phyloP scores from a whole-genome alignment of 2,888 invertebrate genomes.

The Papilio elwesi region DNA sequence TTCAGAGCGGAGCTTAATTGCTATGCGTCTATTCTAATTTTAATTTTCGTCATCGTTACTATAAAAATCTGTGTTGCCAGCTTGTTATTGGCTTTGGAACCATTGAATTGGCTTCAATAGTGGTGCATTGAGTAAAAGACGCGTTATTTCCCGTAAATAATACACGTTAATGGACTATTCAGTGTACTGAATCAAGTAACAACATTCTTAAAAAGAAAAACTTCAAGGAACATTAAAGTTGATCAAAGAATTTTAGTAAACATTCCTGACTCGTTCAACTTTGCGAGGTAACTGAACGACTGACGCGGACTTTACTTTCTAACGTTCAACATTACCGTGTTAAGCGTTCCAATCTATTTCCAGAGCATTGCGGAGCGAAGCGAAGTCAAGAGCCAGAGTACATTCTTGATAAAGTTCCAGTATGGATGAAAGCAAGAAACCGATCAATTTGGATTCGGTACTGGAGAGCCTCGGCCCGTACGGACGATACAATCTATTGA shows the following conservation, averaged over 20 bases:
- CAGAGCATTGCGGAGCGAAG: conserved; percentile 34
- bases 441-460: conserved; percentile 77
- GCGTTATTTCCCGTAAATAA: too few species aligned
- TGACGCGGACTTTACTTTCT: conserved; percentile 14
- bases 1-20: too few species aligned
- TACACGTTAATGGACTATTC: too few species aligned
- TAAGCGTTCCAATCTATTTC: conserved; percentile 35
- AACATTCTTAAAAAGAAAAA: background rate
- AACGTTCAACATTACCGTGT: conserved; percentile 24
- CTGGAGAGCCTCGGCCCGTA: conserved; percentile 77
- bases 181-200: background rate
- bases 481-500: conserved; percentile 75
- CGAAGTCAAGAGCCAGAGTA: conserved; percentile 14
- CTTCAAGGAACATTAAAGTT: conserved; percentile 1
- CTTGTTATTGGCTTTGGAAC: too few species aligned
- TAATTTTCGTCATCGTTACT: too few species aligned
- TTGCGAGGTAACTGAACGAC: background rate
- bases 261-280: conserved; percentile 2
- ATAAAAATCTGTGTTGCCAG: too few species aligned
- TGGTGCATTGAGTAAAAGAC: too few species aligned
- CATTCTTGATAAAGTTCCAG: conserved; percentile 27
- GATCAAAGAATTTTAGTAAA: background rate
- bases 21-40: too few species aligned
- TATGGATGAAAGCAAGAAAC: conserved; percentile 68
- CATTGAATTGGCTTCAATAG: too few species aligned